Evolutionary conservation across 2,113 vertebrate genomes (phyloP), one percentile per base, ranked within the genome.

Genomic region (Saccopteryx leptura): DNA sequence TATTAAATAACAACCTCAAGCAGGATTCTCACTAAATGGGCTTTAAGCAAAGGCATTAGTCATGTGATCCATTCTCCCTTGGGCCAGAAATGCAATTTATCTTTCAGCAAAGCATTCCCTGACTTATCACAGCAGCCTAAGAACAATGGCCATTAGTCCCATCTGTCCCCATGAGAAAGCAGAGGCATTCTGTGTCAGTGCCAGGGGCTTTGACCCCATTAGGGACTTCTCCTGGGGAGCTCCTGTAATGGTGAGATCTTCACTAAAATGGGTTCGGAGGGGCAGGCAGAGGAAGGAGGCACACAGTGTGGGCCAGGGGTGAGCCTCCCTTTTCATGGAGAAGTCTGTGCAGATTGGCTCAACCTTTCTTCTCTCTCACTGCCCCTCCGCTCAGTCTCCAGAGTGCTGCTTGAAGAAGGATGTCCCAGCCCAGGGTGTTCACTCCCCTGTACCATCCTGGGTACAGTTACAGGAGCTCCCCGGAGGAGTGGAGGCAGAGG

Each of bases 1-100:
- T 93, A 87, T 87, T 86, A 58, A 96, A 93, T 61, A 82, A 56
- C 54, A 89, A 50, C 89, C 74, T 95, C 88, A 4, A 72, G 79
- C 88, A 75, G 69, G 85, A 95, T 91, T 65, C 91, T 97, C 79
- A 94, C 94, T 96, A 96, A 96, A 97, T 81, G 93, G 86, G n/a
- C 86, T 96, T 86, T 89, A 95, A 96, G 94, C 93, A 93, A 91
- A 75, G 87, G 82, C 93, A 83, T 96, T 75, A 94, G 78, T 21
- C 61, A 65, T 24, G 86, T 79, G 95, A 95, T 80, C 94, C 86
- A 52, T 61, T 63, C 90, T 96, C 95, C 96, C 93, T 89, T 4
- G 10, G 97, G 97, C 82, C 86, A 81, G 74, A 91, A 26, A 69
- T 7, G 86, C 95, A 78, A 91, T 97, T 95, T 94, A 88, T 97